These are phyloP conservation scores for Tetramorium simillimum DNA, from an alignment of 1,140 invertebrate genomes.

Conservation along the genomic window DNA sequence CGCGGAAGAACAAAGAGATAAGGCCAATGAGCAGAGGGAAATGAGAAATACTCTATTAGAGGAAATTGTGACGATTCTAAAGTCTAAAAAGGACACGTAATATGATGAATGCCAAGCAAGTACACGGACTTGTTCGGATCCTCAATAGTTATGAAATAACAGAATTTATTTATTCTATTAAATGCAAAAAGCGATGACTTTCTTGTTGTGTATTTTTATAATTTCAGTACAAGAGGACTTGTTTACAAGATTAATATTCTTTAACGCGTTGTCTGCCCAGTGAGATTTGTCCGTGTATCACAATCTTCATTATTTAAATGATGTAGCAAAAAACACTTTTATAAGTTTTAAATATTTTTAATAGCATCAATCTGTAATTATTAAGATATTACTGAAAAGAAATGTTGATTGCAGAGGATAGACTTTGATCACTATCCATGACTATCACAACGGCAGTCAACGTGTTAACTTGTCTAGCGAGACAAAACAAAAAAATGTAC, in stretches of 20 bases:
- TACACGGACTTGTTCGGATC: background rate
- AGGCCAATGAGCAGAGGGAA: conserved; percentile 25
- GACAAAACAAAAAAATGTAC: background rate
- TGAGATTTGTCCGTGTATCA: background rate
- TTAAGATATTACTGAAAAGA: background rate
- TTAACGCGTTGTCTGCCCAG: background rate
- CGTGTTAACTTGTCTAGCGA: background rate
- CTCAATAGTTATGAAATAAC: conserved; percentile 21
- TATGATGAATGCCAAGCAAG: background rate
- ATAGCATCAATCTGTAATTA: too few species aligned
- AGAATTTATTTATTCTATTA: conserved; percentile 48
- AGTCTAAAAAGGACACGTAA: conserved; percentile 24
- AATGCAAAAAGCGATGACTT: background rate
- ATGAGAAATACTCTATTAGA: conserved; percentile 1
- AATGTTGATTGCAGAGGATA: background rate
- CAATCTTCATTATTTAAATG: too few species aligned
- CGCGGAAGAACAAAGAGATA: conserved; percentile 20
- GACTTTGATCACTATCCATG: too few species aligned
- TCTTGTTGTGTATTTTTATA: conserved; percentile 20
- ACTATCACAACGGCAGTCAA: background rate
- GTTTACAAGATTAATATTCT: background rate
- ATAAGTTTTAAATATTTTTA: too few species aligned
- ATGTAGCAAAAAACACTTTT: too few species aligned
- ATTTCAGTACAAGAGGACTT: background rate
- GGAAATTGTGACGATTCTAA: conserved; percentile 12